Evolutionary conservation across 2,113 vertebrate species (phyloP), one percentile per base, ranked within the genome.

Genomic region (Dascyllus trimaculatus): DNA sequence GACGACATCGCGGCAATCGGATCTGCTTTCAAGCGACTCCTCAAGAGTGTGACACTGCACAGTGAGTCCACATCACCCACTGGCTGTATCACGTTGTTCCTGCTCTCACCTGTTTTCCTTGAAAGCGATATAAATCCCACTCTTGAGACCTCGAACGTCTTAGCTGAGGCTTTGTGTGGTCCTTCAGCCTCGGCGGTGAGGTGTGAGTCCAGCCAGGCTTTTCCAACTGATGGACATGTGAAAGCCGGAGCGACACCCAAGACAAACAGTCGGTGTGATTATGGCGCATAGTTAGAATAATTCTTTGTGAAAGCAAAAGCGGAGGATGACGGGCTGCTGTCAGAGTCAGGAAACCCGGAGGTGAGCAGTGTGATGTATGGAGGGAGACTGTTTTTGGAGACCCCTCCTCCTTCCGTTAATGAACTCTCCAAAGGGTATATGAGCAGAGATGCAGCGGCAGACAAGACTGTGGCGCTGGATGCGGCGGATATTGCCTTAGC

Each of bases 261-360:
- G 61, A 81, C 61, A 90, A 91, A 93, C 87, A 89, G 67, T 71
- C 68, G 32, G 61, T 81, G 80, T 75, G 80, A 90, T 87, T 81
- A 80, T 63, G 67, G 84, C 35, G 73, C 69, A 72, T 43, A 75
- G 49, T 86, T 65, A 40, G 63, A 89, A 81, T 84, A 69, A 64
- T 84, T 88, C 61, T 54, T 26, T 45, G 70, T 68, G 2, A 4
- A 87, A 84, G 84, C 51, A 63, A 59, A 78, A 90, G 32, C 76
- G 3, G 4, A 38, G 46, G 71, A 66, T 46, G 81, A 56, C 56
- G 19, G 89, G 38, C 79, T 80, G 75, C 81, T 78, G 85, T 89
- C 84, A 75, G 68, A 59, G 67, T 49, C 8, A 51, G 66, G 68
- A 59, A 78, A 69, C 21, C 58, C 62, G 81, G 73, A 43, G n/a